phyloP scores from a whole-genome alignment of 2,888 invertebrate genomes.

The Omphaloscelis lunosa region DNA sequence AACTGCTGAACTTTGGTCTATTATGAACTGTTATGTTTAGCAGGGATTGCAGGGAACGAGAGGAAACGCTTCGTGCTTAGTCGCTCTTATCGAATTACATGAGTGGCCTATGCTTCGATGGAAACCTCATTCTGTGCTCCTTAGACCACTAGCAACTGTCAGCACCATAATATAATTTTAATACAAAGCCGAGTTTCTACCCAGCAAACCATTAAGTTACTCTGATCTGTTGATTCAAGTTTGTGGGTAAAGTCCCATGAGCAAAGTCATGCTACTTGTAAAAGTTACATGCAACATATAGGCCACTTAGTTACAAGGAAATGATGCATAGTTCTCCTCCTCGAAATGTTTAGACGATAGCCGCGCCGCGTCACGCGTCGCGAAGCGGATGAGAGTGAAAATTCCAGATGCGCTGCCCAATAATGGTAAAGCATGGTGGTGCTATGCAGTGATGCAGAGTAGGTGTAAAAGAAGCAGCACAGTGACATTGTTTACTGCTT shows the following conservation, averaged over 20 bases:
- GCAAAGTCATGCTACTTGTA: neutral
- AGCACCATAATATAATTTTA: neutral
- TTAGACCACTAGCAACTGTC: no score
- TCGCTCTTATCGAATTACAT: neutral
- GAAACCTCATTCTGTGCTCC: neutral
- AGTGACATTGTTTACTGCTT: neutral
- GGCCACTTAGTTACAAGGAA: neutral
- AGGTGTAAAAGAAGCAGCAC: slow-evolving; percentile 2
- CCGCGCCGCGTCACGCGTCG: neutral
- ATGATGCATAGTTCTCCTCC: neutral
- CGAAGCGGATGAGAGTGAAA: neutral
- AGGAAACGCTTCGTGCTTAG: neutral
- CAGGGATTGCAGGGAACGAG: neutral
- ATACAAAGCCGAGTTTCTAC: no score
- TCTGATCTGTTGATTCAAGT: neutral
- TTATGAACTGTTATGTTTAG: neutral
- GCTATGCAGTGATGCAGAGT: slow-evolving; percentile 6
- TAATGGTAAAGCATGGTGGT: slow-evolving; percentile 1
- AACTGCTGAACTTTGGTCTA: neutral
- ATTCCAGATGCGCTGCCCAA: neutral
- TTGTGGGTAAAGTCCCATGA: neutral
- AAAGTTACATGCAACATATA: neutral
- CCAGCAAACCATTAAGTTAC: neutral
- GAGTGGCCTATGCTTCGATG: neutral
- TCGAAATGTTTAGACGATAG: neutral